phyloP scores from a whole-genome alignment of 2,113 vertebrate species.

The Macquaria ambigua region DNA sequence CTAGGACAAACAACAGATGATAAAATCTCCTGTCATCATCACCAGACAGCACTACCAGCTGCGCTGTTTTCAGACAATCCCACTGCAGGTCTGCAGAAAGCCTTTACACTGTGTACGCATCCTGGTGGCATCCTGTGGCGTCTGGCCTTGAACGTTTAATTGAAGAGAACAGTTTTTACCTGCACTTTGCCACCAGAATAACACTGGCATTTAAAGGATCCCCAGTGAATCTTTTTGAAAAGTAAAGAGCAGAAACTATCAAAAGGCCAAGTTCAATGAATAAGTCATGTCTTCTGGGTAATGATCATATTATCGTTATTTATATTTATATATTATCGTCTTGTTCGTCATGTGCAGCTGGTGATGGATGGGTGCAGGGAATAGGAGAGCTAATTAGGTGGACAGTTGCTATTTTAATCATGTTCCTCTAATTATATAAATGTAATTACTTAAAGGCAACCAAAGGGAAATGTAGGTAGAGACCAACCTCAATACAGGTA shows the following conservation, averaged over 20 bases:
- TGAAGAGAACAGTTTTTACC: neutral
- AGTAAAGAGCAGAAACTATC: constrained; percentile 18
- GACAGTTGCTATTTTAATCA: constrained; percentile 38
- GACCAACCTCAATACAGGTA: constrained; percentile 40
- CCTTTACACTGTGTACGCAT: neutral
- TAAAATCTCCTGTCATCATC: constrained; percentile 3
- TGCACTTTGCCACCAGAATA: neutral
- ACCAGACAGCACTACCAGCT: constrained; percentile 28
- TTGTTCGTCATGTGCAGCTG: constrained; percentile 10
- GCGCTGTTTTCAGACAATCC: constrained; percentile 10
- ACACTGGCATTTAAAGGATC: neutral
- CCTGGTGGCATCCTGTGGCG: neutral
- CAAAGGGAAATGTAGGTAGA: neutral
- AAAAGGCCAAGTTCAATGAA: constrained; percentile 52
- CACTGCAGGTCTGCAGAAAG: neutral
- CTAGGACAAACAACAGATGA: constrained; percentile 47
- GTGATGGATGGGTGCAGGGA: constrained; percentile 17
- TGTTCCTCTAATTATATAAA: constrained; percentile 22
- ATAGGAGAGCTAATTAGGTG: constrained; percentile 31
- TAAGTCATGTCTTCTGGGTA: constrained; percentile 45
- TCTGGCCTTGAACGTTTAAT: neutral
- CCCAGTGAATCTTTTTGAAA: neutral
- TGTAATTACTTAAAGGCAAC: constrained; percentile 25
- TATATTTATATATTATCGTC: constrained; percentile 5
- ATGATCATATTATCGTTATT: neutral